phyloP scores from a whole-genome alignment of 1,140 invertebrate species.

The Trichonephila clavata region DNA sequence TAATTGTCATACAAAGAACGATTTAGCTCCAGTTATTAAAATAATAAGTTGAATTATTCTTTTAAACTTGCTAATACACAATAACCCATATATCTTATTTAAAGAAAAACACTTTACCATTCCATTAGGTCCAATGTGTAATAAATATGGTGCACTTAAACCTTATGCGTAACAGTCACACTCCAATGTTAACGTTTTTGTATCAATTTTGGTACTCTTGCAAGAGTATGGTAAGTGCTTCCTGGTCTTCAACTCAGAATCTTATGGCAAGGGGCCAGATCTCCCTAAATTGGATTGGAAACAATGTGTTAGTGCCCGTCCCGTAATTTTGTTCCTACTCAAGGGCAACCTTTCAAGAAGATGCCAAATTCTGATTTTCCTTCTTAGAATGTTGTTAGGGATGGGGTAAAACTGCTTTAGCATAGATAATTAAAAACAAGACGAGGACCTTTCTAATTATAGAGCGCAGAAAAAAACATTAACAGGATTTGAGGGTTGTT shows the following conservation, averaged over 20 bases:
- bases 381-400: not conserved
- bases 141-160: no score
- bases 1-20: no score
- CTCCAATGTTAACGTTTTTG: not conserved
- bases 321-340: not conserved
- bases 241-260: not conserved
- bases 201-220: not conserved
- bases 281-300: slow-evolving; percentile 1
- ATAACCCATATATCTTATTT: no score
- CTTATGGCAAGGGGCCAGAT: not conserved
- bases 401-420: not conserved
- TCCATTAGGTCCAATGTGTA: no score
- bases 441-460: not conserved
- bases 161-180: not conserved
- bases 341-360: slow-evolving; percentile 2
- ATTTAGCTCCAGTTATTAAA: no score
- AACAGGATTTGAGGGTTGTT: not conserved
- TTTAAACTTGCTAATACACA: no score
- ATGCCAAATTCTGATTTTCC: not conserved
- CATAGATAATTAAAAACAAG: not conserved
- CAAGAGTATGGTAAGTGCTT: not conserved
- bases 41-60: no score
- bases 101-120: no score
- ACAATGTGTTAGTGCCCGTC: not conserved
- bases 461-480: not conserved